Evolutionary conservation across 2,888 invertebrate species (phyloP).

Genomic region (Dromius quadrimaculatus): DNA sequence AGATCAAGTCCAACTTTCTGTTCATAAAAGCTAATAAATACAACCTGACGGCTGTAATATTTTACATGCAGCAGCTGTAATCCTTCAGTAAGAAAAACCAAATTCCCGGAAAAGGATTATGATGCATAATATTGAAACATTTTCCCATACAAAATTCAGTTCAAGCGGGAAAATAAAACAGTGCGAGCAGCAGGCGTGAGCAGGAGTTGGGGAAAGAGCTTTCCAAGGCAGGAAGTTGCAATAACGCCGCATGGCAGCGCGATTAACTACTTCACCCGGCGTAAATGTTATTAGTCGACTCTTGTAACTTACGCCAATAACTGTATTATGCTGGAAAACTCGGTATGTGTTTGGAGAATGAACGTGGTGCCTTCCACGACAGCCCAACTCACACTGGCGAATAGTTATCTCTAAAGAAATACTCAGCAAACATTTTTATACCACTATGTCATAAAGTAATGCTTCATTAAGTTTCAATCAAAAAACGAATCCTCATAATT

Average conservation of each 20-base stretch:
- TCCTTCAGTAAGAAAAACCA: slow-evolving; percentile 14
- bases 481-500: too few relatives aligned
- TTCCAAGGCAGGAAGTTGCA: too few relatives aligned
- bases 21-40: slow-evolving; percentile 28
- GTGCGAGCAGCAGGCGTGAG: neutral
- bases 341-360: slow-evolving; percentile 16
- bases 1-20: slow-evolving; percentile 22
- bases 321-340: slow-evolving; percentile 60
- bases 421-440: too few relatives aligned
- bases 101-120: slow-evolving; percentile 25
- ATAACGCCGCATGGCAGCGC: slow-evolving; percentile 59
- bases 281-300: slow-evolving; percentile 61
- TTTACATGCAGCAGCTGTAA: slow-evolving; percentile 25
- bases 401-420: too few relatives aligned
- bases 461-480: too few relatives aligned
- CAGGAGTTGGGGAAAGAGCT: too few relatives aligned
- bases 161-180: slow-evolving; percentile 7
- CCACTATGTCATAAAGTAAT: too few relatives aligned
- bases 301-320: slow-evolving; percentile 61
- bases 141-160: neutral
- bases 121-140: slow-evolving; percentile 36
- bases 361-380: slow-evolving; percentile 14
- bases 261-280: slow-evolving; percentile 57
- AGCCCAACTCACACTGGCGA: neutral
- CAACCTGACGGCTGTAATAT: slow-evolving; percentile 18